A percentile compares a stretch with the other conserved stretches of the same genome.
Evolutionary conservation across 1,140 invertebrate genomes (phyloP).

Genomic region (Catajapyx aquilonaris): DNA sequence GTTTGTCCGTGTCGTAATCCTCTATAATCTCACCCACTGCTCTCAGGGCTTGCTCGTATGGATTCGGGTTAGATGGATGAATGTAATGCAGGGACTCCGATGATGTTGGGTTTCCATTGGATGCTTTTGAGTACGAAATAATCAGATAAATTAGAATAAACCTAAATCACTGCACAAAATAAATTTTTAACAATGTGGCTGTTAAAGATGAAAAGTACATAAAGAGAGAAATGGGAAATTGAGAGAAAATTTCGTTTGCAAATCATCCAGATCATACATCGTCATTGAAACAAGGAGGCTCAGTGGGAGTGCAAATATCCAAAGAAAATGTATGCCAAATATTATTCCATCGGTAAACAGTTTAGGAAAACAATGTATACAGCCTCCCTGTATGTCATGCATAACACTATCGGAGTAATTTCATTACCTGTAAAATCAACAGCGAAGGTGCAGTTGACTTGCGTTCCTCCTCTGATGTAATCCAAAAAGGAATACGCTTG

Average conservation of each 20-base stretch:
- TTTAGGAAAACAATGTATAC: background rate
- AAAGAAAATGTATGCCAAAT: no score
- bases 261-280: no score
- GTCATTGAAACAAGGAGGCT: no score
- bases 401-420: background rate
- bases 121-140: slow-evolving; percentile 25
- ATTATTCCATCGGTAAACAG: no score
- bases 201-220: no score
- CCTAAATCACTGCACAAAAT: no score
- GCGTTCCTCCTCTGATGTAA: slow-evolving; percentile 32
- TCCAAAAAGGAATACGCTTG: slow-evolving; percentile 30
- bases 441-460: slow-evolving; percentile 27
- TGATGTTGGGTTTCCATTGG: slow-evolving; percentile 35
- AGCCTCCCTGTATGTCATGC: background rate
- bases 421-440: slow-evolving; percentile 40
- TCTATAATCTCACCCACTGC: slow-evolving; percentile 40
- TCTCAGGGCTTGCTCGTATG: slow-evolving; percentile 33
- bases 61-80: slow-evolving; percentile 24
- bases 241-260: no score
- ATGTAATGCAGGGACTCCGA: slow-evolving; percentile 34
- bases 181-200: no score
- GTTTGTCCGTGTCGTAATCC: slow-evolving; percentile 33
- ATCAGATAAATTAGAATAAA: background rate
- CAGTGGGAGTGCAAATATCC: no score
- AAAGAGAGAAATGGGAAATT: no score